phyloP scores from a whole-genome alignment of 2,888 invertebrate species.

The Apamea crenata region DNA sequence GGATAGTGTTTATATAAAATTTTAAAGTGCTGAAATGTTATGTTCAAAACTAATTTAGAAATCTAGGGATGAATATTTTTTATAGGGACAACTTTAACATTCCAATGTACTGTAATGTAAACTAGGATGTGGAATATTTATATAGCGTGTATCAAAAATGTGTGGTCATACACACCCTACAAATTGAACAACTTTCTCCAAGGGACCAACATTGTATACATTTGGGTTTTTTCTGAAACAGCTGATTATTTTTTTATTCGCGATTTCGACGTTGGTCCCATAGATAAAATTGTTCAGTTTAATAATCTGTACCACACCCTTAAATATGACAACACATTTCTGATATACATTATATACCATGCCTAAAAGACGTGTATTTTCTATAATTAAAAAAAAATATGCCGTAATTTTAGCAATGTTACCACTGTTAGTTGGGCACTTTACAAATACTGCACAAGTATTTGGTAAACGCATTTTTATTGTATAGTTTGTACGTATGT shows the following conservation, averaged over 20 bases:
- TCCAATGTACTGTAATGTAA: neutral
- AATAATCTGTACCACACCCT: neutral
- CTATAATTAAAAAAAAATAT: neutral
- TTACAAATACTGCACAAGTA: conserved; percentile 44
- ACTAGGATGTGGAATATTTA: neutral
- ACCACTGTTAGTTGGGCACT: conserved; percentile 39
- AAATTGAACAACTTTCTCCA: neutral
- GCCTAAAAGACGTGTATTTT: neutral
- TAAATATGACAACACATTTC: neutral
- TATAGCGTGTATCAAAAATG: neutral
- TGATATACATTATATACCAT: neutral
- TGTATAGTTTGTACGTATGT: conserved; percentile 37
- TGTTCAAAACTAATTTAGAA: conserved; percentile 5
- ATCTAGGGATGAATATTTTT: conserved; percentile 5
- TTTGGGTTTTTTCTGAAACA: neutral
- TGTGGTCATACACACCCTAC: neutral
- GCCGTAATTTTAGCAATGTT: conserved; percentile 28
- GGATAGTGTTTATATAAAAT: conserved; percentile 17
- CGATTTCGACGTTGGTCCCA: neutral
- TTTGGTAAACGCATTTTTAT: conserved; percentile 59
- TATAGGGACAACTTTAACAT: neutral
- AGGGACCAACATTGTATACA: neutral
- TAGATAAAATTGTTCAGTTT: neutral
- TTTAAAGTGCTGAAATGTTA: conserved; percentile 20
- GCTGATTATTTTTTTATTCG: neutral